Percentiles rank a stretch among this genome's conserved stretches.
Conservation (phyloP, 2,113 vertebrate genomes). For the Chaetorhynchus papuensis region DNA sequence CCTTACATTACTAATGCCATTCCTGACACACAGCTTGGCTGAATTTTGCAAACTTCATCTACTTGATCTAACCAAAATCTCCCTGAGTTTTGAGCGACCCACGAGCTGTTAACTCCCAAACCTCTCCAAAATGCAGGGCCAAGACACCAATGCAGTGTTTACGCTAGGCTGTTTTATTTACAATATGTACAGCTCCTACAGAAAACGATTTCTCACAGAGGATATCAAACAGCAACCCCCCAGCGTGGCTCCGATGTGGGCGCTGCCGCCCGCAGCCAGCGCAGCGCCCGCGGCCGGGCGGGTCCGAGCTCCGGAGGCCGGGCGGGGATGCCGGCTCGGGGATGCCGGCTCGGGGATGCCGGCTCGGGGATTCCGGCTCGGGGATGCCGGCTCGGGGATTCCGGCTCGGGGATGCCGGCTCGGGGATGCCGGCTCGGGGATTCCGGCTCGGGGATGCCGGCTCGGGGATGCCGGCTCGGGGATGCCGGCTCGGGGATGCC, state of each 20-base stretch:
- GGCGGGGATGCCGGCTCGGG: background rate
- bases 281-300: background rate
- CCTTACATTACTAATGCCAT: background rate
- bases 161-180: conserved; percentile 45
- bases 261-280: background rate
- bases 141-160: background rate
- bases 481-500: too few species aligned
- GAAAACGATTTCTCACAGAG: conserved; percentile 2
- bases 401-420: background rate
- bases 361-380: background rate
- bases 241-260: background rate
- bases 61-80: background rate
- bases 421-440: background rate
- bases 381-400: background rate
- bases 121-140: background rate
- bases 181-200: conserved; percentile 56
- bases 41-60: background rate
- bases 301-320: background rate
- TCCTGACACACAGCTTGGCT: background rate
- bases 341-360: background rate
- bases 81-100: fast-evolving
- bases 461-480: background rate
- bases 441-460: too few species aligned
- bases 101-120: background rate
- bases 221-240: background rate